phyloP scores from a whole-genome alignment of 23 tunicate genomes.

The Oikopleura vanhoeffeni region DNA sequence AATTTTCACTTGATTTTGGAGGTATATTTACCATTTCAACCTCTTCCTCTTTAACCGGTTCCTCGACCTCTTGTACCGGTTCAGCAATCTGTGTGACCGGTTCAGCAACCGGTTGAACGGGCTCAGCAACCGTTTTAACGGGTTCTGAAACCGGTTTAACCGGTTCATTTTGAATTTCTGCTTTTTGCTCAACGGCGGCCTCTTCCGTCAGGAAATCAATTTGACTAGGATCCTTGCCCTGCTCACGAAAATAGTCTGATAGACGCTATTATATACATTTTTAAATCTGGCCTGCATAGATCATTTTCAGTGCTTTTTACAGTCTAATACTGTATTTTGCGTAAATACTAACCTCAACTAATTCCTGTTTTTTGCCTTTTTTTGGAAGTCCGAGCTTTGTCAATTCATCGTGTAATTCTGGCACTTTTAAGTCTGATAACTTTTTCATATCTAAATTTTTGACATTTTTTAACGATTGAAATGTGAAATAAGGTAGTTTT shows the following conservation, averaged over 20 bases:
- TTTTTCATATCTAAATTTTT: not conserved
- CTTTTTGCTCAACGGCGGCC: not conserved
- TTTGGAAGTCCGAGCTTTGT: not conserved
- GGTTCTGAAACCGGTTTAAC: not conserved
- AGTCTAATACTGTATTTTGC: not conserved
- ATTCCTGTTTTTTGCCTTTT: not conserved
- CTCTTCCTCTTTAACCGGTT: too few relatives aligned
- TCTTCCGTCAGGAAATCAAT: not conserved
- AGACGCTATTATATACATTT: not conserved
- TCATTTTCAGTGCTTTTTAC: too few relatives aligned
- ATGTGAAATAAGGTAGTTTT: too few relatives aligned
- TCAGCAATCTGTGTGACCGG: not conserved
- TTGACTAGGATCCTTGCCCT: not conserved
- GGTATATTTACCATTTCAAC: too few relatives aligned
- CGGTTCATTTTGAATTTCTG: not conserved
- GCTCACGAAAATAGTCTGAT: not conserved
- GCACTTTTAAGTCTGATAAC: not conserved
- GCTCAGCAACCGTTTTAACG: not conserved
- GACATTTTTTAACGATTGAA: too few relatives aligned
- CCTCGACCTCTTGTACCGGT: too few relatives aligned
- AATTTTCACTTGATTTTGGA: too few relatives aligned
- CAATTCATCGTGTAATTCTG: conserved; percentile 7
- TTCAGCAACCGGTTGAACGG: not conserved
- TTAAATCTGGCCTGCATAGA: too few relatives aligned
- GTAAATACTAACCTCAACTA: not conserved